A percentile compares a stretch with the other conserved stretches of the same genome.
phyloP scores from a whole-genome alignment of 1,140 invertebrate species.

The Eriocheir sinensis region DNA sequence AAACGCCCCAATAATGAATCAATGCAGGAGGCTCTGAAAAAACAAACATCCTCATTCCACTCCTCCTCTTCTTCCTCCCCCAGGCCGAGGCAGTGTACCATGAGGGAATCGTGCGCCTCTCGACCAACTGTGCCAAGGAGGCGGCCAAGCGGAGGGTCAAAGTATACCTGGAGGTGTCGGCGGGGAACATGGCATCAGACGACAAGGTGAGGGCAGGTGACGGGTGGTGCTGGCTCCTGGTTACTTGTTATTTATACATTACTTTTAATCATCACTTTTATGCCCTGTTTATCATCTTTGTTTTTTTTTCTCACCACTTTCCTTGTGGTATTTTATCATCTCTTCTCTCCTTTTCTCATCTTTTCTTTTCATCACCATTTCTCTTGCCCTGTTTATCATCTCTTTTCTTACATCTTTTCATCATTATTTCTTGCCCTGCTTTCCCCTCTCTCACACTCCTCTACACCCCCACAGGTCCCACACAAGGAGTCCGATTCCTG shows the following conservation, averaged over 20 bases:
- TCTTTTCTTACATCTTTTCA: too few relatives aligned
- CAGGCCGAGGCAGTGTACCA: constrained; percentile 94
- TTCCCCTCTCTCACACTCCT: too few relatives aligned
- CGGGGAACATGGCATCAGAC: constrained; percentile 89
- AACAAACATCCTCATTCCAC: too few relatives aligned
- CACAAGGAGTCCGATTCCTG: constrained; percentile 89
- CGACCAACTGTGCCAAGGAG: constrained; percentile 90
- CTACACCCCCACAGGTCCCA: constrained; percentile 83
- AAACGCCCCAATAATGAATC: too few relatives aligned
- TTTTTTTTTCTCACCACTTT: neutral
- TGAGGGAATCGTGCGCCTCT: constrained; percentile 93
- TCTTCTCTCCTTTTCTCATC: too few relatives aligned
- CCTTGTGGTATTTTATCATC: too few relatives aligned
- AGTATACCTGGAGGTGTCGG: constrained; percentile 92
- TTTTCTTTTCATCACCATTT: too few relatives aligned
- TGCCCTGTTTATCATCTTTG: neutral
- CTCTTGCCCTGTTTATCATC: too few relatives aligned
- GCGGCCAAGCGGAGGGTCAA: constrained; percentile 87
- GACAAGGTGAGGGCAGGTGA: constrained; percentile 86
- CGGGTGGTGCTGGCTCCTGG: neutral
- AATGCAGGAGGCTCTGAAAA: too few relatives aligned
- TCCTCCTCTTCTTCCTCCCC: neutral
- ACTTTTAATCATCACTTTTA: neutral
- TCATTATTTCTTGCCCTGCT: too few relatives aligned
- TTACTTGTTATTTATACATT: neutral